Base-by-base conservation (phyloP, 2,113 vertebrate genomes). In the Kryptolebias marmoratus region DNA sequence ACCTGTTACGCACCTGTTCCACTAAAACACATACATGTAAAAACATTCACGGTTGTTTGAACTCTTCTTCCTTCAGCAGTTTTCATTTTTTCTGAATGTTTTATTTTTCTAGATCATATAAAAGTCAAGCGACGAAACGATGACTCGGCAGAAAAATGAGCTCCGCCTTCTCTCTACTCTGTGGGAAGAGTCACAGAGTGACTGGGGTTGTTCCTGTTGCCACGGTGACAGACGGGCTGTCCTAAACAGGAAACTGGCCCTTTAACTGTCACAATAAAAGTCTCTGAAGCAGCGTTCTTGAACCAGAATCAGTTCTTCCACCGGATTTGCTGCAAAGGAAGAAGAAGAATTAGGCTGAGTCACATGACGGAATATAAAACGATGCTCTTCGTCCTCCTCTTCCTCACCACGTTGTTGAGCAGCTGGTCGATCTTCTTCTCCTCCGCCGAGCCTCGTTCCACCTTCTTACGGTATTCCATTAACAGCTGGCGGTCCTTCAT, bases 291-390 rank as follows among this genome's bases (percentile, higher is more conserved):
- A 5, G 13, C 4, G 10, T 48, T 27, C n/a, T n/a, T n/a, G n/a
- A n/a, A n/a, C n/a, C n/a, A 6, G 28, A 22, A 31, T 97, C 93
- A 98, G 89, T 99, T 99, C 87, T 98, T 99, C 97, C 97, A 99
- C 50, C 97, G 93, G 75, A 98, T 96, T 96, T 98, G 97, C 97
- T 99, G 79, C 52, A 85, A 77, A 15, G 67, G 58, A 86, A 72
- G 11, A 79, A 79, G 59, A 45, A 10, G 2, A 32, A 22, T 57
- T 69, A 9, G 49, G 36, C 28, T 5, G 13, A 32, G 60, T 71
- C 44, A 54, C 16, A 36, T 50, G 71, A 62, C 6, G 49, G 5
- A 3, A 36, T 4, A 22, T 22, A 16, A 1, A 11, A 64, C 3
- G 11, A 27, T 15, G 11, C 16, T 1, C 16, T 4, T 28, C 57